Evolutionary conservation across 2,113 vertebrate genomes (phyloP).

Genomic region (Ariopsis seemanni): DNA sequence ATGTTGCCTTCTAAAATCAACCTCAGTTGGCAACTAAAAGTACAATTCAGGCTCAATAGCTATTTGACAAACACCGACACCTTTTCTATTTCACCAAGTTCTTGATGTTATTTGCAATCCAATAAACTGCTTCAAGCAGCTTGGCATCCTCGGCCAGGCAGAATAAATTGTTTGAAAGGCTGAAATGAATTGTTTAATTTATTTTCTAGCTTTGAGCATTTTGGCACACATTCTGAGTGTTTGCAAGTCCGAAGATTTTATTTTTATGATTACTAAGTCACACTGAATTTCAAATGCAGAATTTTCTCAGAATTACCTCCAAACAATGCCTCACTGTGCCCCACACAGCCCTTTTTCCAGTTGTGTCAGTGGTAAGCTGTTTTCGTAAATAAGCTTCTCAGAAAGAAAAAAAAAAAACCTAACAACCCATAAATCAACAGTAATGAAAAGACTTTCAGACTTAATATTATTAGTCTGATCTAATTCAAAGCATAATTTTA

Average conservation of each 20-base stretch:
- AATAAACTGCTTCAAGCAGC: background rate
- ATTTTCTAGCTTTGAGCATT: background rate
- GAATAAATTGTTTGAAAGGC: conserved; percentile 3
- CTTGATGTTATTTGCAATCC: background rate
- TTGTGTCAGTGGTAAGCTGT: background rate
- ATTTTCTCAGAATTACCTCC: background rate
- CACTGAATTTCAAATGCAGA: background rate
- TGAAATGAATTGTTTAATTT: conserved; percentile 20
- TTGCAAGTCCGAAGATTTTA: background rate
- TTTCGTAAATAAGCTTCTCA: background rate
- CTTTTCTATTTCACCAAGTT: conserved; percentile 1
- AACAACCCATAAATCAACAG: background rate
- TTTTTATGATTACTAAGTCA: conserved; percentile 7
- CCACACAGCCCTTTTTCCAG: background rate
- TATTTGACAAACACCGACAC: background rate
- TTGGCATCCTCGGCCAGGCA: conserved; percentile 6
- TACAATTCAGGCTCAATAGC: background rate
- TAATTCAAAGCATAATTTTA: background rate
- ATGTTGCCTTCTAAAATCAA: conserved; percentile 2
- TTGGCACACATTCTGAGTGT: background rate
- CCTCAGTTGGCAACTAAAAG: conserved; percentile 12
- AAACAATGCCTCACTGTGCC: background rate
- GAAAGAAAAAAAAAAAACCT: background rate
- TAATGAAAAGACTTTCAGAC: background rate
- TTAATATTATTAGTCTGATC: background rate